These are phyloP conservation scores for Stratiomys singularior DNA, from an alignment of 2,888 invertebrate species.

Conservation along the genomic window DNA sequence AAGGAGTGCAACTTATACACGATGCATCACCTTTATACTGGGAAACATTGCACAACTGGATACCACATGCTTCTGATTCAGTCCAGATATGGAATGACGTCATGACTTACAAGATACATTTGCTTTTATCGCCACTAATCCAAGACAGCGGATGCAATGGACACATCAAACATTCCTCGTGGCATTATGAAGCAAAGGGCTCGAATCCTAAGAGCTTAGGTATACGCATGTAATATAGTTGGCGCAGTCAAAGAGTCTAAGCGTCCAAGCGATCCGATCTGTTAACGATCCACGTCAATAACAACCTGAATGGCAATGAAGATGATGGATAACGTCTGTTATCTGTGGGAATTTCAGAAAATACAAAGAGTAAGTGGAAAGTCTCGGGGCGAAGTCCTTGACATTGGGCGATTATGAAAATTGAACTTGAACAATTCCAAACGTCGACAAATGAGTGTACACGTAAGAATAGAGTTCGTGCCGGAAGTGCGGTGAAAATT, in stretches of 20 bases:
- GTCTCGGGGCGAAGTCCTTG: slow-evolving; percentile 19
- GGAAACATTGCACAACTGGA: slow-evolving; percentile 37
- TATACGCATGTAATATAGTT: too few relatives aligned
- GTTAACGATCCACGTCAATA: slow-evolving; percentile 36
- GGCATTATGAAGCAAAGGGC: slow-evolving; percentile 21
- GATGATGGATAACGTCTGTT: slow-evolving; percentile 12
- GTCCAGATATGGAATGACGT: slow-evolving; percentile 36
- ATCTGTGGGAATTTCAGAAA: slow-evolving; percentile 30
- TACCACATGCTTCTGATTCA: slow-evolving; percentile 23
- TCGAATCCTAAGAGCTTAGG: not conserved
- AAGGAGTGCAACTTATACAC: not conserved
- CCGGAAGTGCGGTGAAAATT: not conserved
- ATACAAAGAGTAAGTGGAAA: slow-evolving; percentile 2
- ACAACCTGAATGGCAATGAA: not conserved
- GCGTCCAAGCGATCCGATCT: not conserved
- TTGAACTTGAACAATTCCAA: slow-evolving; percentile 34
- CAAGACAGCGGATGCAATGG: slow-evolving; percentile 12
- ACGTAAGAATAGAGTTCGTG: not conserved
- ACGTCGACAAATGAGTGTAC: not conserved
- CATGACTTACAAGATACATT: slow-evolving; percentile 26
- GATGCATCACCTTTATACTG: slow-evolving; percentile 12
- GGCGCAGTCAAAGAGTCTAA: not conserved
- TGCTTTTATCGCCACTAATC: slow-evolving; percentile 17
- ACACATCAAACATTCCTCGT: slow-evolving; percentile 30
- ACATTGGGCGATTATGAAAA: slow-evolving; percentile 32